Conservation (phyloP, 2,113 vertebrate genomes). For the Conger conger region DNA sequence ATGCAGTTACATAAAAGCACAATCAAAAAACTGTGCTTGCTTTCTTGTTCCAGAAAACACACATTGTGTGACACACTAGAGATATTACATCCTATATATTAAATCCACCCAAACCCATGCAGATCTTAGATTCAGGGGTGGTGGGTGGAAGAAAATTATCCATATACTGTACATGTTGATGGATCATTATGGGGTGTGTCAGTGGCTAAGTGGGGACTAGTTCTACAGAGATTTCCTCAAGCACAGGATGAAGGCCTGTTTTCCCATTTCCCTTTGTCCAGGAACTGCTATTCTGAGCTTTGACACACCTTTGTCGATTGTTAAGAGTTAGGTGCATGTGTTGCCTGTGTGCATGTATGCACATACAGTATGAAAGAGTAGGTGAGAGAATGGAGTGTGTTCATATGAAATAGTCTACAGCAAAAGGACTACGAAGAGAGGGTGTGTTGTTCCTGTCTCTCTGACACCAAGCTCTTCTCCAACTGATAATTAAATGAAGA, state of each 20-base stretch:
- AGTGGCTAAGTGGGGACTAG: not conserved
- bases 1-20: too few relatives aligned
- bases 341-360: not conserved
- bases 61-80: not conserved
- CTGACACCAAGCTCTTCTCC: not conserved
- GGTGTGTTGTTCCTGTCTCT: not conserved
- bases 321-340: slow-evolving; percentile 33
- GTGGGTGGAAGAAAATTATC: not conserved
- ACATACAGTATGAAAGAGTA: not conserved
- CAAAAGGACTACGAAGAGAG: not conserved
- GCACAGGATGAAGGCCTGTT: slow-evolving; percentile 49
- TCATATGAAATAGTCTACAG: not conserved
- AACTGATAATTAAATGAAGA: not conserved
- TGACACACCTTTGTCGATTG: slow-evolving; percentile 60
- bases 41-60: not conserved
- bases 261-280: slow-evolving; percentile 49
- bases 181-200: not conserved
- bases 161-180: not conserved
- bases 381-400: not conserved
- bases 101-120: not conserved
- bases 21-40: too few relatives aligned
- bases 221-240: slow-evolving; percentile 39
- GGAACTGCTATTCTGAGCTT: slow-evolving; percentile 52
- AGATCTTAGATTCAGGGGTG: not conserved
- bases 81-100: not conserved